Conservation (phyloP, 2,797 vertebrate genomes). For the Peromyscus melanophrys region DNA sequence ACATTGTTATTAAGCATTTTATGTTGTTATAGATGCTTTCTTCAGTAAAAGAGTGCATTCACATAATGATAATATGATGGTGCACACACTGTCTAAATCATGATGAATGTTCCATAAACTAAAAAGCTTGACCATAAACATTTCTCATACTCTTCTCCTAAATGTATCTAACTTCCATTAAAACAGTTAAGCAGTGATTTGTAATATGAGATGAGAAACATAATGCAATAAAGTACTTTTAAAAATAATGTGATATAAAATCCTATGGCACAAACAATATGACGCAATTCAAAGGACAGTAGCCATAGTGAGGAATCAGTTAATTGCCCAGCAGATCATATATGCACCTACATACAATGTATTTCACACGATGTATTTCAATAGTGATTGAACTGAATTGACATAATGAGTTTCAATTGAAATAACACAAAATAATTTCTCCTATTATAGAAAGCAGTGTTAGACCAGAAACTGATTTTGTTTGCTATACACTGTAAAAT, state of each 20-base stretch:
- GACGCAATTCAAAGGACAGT: not conserved
- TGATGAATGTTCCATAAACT: not conserved
- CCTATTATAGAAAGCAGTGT: not conserved
- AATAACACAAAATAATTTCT: slow-evolving; percentile 19
- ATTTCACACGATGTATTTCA: not conserved
- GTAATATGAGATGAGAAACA: not conserved
- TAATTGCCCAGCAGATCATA: not conserved
- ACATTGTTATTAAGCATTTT: not conserved
- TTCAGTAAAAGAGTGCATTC: not conserved
- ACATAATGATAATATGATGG: not conserved
- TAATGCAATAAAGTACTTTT: not conserved
- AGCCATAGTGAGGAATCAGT: not conserved
- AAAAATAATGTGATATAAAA: slow-evolving; percentile 3
- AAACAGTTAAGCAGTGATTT: not conserved
- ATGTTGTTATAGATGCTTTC: not conserved
- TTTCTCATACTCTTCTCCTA: not conserved
- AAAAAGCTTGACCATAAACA: not conserved
- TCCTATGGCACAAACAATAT: not conserved
- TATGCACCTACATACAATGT: not conserved
- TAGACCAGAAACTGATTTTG: not conserved
- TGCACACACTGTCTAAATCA: not conserved
- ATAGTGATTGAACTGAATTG: not conserved
- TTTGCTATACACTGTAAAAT: not conserved
- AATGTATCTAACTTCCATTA: not conserved
- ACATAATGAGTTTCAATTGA: not conserved